A percentile compares a stretch with the other conserved stretches of the same genome.
phyloP scores from a whole-genome alignment of 1,140 invertebrate species.

The Saccostrea glomerata region DNA sequence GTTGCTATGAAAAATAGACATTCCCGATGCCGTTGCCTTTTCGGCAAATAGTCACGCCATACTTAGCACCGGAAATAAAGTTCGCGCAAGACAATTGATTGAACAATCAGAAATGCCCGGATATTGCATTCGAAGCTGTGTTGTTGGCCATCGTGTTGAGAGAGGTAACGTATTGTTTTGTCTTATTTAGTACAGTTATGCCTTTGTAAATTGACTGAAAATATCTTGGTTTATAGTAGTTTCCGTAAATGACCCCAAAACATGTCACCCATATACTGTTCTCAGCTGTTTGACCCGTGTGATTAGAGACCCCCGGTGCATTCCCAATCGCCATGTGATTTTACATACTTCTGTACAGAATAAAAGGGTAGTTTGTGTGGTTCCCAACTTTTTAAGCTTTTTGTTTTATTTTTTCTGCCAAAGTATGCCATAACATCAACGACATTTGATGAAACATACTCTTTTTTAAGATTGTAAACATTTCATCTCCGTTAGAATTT shows the following conservation, averaged over 20 bases:
- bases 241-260: not conserved
- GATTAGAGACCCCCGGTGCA: not conserved
- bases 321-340: not conserved
- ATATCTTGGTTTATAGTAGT: not conserved
- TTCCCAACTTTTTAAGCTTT: too few relatives aligned
- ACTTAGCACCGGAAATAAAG: not conserved
- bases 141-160: slow-evolving; percentile 23
- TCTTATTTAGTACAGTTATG: not conserved
- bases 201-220: not conserved
- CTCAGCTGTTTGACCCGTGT: not conserved
- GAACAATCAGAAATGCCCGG: slow-evolving; percentile 25
- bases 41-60: not conserved
- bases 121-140: slow-evolving; percentile 27
- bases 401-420: too few relatives aligned
- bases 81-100: slow-evolving; percentile 18
- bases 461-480: too few relatives aligned
- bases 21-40: not conserved
- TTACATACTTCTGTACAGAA: not conserved
- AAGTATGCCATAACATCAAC: too few relatives aligned
- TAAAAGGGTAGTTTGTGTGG: not conserved
- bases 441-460: too few relatives aligned
- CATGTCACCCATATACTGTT: not conserved
- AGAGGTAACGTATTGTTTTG: not conserved
- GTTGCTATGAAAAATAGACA: not conserved
- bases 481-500: too few relatives aligned